Conservation (phyloP, 1,140 invertebrate species). For the Colletes gigas region DNA sequence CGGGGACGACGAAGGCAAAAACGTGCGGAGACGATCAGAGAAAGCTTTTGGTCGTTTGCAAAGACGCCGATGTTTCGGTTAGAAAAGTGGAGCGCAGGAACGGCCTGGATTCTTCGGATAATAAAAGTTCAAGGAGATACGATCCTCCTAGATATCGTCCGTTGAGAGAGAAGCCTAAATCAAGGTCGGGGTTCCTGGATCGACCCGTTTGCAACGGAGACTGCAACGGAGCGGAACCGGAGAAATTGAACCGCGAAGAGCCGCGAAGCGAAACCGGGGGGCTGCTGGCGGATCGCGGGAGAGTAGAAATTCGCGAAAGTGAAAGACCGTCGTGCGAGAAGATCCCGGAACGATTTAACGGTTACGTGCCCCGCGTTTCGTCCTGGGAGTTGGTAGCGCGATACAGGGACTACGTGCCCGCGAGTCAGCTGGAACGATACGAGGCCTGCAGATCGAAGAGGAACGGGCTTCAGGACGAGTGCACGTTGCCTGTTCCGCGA, state of each 20-base stretch:
- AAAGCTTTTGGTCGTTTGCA: too few species aligned
- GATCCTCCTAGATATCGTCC: not conserved
- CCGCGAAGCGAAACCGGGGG: not conserved
- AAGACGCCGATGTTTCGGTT: not conserved
- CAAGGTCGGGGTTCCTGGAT: not conserved
- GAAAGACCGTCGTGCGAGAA: not conserved
- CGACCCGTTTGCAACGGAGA: too few species aligned
- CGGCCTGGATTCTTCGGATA: slow-evolving; percentile 46
- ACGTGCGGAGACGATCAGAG: not conserved
- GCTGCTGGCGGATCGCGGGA: not conserved
- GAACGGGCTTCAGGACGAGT: slow-evolving; percentile 67
- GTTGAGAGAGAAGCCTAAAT: too few species aligned
- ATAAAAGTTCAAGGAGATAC: accelerated
- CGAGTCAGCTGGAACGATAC: slow-evolving; percentile 49
- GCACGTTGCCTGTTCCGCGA: slow-evolving; percentile 39
- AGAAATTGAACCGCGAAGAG: not conserved
- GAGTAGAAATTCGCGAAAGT: not conserved
- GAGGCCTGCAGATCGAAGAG: slow-evolving; percentile 54
- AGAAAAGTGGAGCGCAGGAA: slow-evolving; percentile 33
- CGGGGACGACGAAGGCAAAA: not conserved
- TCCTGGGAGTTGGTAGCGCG: slow-evolving; percentile 30
- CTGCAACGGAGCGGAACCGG: not conserved
- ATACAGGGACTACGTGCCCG: slow-evolving; percentile 48
- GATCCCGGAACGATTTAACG: not conserved
- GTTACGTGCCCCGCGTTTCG: not conserved